These are phyloP conservation scores for Thomomys bottae DNA, from an alignment of 2,113 vertebrate species.

Conservation along the genomic window DNA sequence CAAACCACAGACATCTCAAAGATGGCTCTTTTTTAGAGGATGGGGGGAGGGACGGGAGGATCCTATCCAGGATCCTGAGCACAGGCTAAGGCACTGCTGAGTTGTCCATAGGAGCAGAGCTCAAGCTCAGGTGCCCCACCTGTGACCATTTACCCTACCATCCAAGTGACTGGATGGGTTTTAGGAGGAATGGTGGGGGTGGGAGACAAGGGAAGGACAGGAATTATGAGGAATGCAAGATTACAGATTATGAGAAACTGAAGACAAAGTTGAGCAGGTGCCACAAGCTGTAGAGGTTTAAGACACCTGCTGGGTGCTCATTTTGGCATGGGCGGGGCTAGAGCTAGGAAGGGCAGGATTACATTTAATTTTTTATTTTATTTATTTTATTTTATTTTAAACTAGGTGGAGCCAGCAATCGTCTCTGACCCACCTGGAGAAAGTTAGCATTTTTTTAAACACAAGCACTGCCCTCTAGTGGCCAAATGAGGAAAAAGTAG, in stretches of 20 bases:
- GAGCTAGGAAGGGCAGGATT: background rate
- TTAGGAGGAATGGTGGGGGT: background rate
- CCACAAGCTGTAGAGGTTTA: background rate
- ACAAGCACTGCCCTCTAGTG: constrained; percentile 45
- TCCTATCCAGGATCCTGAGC: background rate
- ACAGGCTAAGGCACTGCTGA: background rate
- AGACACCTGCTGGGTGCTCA: background rate
- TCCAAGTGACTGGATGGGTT: too few species aligned
- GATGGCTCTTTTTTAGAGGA: background rate
- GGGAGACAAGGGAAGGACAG: constrained; percentile 34
- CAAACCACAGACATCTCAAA: background rate
- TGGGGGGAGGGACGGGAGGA: too few species aligned
- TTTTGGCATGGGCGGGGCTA: constrained; percentile 41
- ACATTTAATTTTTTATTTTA: too few species aligned
- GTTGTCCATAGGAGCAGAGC: background rate
- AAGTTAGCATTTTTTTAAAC: constrained; percentile 1
- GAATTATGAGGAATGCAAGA: constrained; percentile 47
- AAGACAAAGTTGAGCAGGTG: constrained; percentile 51
- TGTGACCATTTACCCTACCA: too few species aligned
- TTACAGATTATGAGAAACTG: constrained; percentile 54
- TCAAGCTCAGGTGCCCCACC: background rate
- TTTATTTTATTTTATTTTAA: constrained; percentile 51
- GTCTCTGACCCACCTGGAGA: background rate
- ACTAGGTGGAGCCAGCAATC: constrained; percentile 24
- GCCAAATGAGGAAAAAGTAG: background rate